These are phyloP conservation scores for Diplosoma virens DNA, from an alignment of 23 tunicate species.

Conservation along the genomic window DNA sequence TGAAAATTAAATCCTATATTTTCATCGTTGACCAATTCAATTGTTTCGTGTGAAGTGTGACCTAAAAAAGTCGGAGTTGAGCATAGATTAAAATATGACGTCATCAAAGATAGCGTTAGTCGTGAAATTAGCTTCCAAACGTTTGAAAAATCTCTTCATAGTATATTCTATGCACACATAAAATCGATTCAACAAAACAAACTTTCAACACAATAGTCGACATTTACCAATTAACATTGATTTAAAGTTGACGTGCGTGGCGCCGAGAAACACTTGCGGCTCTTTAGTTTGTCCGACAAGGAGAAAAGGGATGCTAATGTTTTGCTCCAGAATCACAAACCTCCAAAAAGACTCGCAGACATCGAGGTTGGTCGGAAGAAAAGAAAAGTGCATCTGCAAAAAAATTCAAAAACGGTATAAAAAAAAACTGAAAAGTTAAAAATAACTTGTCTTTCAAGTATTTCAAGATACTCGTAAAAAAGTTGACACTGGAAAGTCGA, in stretches of 20 bases:
- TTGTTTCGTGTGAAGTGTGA: conserved; percentile 53
- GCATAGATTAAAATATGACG: background rate
- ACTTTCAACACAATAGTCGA: too few relatives aligned
- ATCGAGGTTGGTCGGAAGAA: conserved; percentile 48
- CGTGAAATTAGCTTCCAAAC: too few relatives aligned
- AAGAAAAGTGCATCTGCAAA: conserved; percentile 54
- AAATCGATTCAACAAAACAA: too few relatives aligned
- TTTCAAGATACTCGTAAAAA: too few relatives aligned
- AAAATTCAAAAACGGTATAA: background rate
- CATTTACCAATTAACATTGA: conserved; percentile 76
- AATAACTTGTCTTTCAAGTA: too few relatives aligned
- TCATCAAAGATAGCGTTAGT: too few relatives aligned
- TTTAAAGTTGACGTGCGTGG: conserved; percentile 76
- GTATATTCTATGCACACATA: too few relatives aligned
- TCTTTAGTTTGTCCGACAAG: conserved; percentile 76
- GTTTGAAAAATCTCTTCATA: too few relatives aligned
- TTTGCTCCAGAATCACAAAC: conserved; percentile 75
- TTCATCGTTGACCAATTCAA: conserved; percentile 71
- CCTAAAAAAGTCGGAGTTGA: conserved; percentile 34
- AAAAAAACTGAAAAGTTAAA: too few relatives aligned
- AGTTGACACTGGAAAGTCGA: too few relatives aligned
- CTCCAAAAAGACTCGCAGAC: conserved; percentile 82
- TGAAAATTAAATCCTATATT: conserved; percentile 60
- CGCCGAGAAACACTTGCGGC: conserved; percentile 54
- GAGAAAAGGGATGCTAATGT: conserved; percentile 81